Percentiles rank a stretch among this genome's conserved stretches.
phyloP scores from a whole-genome alignment of 1,140 invertebrate genomes.

The Sycobia sp. region DNA sequence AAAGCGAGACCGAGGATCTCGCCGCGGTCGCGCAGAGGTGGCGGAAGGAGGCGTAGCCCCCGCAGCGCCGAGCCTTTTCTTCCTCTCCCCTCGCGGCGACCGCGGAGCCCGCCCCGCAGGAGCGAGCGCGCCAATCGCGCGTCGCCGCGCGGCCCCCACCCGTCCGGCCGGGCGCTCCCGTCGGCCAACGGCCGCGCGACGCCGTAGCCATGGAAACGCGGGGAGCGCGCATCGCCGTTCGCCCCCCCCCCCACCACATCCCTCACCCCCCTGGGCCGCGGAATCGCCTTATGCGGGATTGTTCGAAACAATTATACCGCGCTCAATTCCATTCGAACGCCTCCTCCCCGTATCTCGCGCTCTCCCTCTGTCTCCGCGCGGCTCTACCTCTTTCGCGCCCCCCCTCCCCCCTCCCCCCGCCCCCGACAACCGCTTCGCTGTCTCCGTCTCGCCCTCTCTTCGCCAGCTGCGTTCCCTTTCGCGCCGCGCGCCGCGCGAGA shows the following conservation, averaged over 20 bases:
- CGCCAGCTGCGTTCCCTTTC: constrained; percentile 5
- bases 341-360: constrained; percentile 18
- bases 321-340: constrained; percentile 59
- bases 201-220: constrained; percentile 54
- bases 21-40: no score
- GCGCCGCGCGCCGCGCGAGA: constrained; percentile 9
- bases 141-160: not conserved
- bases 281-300: constrained; percentile 56
- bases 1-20: not conserved
- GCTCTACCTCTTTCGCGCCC: constrained; percentile 14
- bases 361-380: constrained; percentile 15
- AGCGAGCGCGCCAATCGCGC: not conserved
- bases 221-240: not conserved
- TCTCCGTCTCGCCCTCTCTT: constrained; percentile 17
- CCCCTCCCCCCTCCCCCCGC: constrained; percentile 36
- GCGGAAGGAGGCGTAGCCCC: constrained; percentile 39
- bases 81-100: constrained; percentile 18
- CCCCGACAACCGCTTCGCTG: constrained; percentile 11
- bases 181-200: constrained; percentile 24
- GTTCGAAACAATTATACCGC: constrained; percentile 63
- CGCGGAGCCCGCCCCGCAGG: constrained; percentile 9
- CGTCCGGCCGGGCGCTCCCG: not conserved
- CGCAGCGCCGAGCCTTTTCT: constrained; percentile 23
- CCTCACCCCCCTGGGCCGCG: not conserved
- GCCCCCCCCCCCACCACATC: not conserved